These are phyloP conservation scores for Steinernema hermaphroditum DNA, from an alignment of 2,888 invertebrate genomes.

Conservation along the genomic window DNA sequence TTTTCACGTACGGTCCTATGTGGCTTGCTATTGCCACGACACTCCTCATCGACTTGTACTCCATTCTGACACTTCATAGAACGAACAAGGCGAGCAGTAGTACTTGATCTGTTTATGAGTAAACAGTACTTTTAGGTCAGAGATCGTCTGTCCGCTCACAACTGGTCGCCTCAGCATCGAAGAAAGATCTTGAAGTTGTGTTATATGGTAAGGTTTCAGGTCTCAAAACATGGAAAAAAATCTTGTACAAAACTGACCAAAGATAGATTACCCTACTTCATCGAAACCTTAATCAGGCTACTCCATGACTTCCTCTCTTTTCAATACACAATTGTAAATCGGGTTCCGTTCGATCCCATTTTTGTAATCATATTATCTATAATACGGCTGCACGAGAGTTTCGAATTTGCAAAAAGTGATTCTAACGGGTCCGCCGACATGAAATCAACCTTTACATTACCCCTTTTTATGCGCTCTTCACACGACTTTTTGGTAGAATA, in stretches of 20 bases:
- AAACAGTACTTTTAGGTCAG: background rate
- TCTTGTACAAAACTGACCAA: background rate
- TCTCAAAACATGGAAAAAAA: background rate
- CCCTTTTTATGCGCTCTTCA: too few relatives aligned
- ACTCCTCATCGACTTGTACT: background rate
- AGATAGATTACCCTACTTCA: too few relatives aligned
- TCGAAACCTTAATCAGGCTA: background rate
- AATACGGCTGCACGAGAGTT: background rate
- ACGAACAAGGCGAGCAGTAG: background rate
- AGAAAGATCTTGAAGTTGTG: background rate
- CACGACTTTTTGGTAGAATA: too few relatives aligned
- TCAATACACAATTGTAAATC: background rate
- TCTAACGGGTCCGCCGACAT: too few relatives aligned
- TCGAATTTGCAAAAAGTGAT: too few relatives aligned
- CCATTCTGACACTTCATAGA: background rate
- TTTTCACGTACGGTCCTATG: constrained; percentile 11
- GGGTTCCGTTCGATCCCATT: background rate
- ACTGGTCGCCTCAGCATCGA: background rate
- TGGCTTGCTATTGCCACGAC: background rate
- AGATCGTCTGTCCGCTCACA: background rate
- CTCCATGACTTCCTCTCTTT: background rate
- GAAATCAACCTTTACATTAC: too few relatives aligned
- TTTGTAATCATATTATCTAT: background rate
- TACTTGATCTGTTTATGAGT: too few relatives aligned
- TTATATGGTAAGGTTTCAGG: background rate